Evolutionary conservation across 2,797 vertebrate species (phyloP), one percentile per base, ranked within the genome.

Genomic region (Sitta carolinensis): DNA sequence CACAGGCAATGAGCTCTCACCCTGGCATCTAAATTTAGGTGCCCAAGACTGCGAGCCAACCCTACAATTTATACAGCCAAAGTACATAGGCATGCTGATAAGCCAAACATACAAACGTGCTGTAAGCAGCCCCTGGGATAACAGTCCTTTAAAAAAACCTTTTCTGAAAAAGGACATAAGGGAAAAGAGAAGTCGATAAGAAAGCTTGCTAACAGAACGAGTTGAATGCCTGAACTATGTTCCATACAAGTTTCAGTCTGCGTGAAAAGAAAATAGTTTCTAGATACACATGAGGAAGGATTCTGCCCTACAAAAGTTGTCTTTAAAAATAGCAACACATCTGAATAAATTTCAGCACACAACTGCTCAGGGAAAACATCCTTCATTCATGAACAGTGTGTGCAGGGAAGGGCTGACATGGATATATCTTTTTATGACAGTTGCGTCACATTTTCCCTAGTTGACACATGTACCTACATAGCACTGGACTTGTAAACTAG

Each of bases 11-110:
- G 93, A 94, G 90, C 87, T 96, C 95, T 95, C 85, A 86, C 47
- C 29, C 75, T 94, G 80, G 79, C 87, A 94, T 94, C 96, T 96
- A 96, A 94, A 96, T 94, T 96, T 95, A 96, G 96, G 85, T 81
- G 80, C 80, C 75, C 17, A 14, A 55, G 73, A 36, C 91, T 76
- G 73, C 45, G 80, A 93, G 93, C 85, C 94, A 96, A 7, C 66
- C 59, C 58, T 81, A 78, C 62, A 84, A 83, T 92, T 90, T 76
- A 88, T 69, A 84, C 36, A 90, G 94, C 90, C 90, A 73, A 79
- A 93, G 58, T 45, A 84, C 73, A 84, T 12, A 54, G 54, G n/a
- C 62, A 86, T 38, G 73, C 89, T 94, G 89, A 84, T 72, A 88
- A 55, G 61, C 79, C 69, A 88, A 94, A 75, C 58, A 10, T 30